Conservation (phyloP, 2,888 invertebrate species). For the Lasioglossum marginatum region DNA sequence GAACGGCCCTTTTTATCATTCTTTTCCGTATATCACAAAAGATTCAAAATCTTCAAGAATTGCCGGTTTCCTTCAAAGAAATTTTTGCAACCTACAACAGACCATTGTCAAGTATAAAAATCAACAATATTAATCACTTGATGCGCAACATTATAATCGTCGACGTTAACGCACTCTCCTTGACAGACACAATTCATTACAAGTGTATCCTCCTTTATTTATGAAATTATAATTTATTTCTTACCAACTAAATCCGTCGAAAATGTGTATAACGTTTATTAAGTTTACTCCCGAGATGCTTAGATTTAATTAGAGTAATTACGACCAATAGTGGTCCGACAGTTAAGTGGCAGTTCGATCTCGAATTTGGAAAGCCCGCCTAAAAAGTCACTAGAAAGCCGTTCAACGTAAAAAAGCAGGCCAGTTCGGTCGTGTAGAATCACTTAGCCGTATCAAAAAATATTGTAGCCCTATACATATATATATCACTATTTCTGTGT, state of each 20-base stretch:
- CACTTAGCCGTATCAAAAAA: slow-evolving; percentile 52
- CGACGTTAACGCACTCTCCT: slow-evolving; percentile 15
- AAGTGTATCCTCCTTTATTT: slow-evolving; percentile 18
- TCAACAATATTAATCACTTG: slow-evolving; percentile 8
- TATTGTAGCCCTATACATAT: slow-evolving; percentile 37
- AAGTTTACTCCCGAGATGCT: slow-evolving; percentile 43
- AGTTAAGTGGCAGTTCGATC: slow-evolving; percentile 47
- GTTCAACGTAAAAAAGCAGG: slow-evolving; percentile 47
- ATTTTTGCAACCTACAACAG: neutral
- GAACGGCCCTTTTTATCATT: neutral
- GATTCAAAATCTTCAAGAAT: neutral
- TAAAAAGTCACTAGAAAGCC: slow-evolving; percentile 57
- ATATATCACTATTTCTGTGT: slow-evolving; percentile 8
- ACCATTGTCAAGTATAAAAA: slow-evolving; percentile 10
- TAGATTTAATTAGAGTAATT: slow-evolving; percentile 34
- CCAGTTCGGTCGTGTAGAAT: slow-evolving; percentile 46
- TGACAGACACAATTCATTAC: slow-evolving; percentile 29
- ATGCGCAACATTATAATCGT: slow-evolving; percentile 19
- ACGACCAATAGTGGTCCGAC: slow-evolving; percentile 36
- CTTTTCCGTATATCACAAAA: neutral
- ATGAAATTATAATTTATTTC: slow-evolving; percentile 43
- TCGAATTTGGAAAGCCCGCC: slow-evolving; percentile 46
- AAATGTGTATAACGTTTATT: slow-evolving; percentile 47
- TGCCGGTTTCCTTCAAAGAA: neutral
- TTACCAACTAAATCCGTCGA: slow-evolving; percentile 47